Evolutionary conservation across 1,140 invertebrate species (phyloP).

Genomic region (Acyrthosiphon pisum): DNA sequence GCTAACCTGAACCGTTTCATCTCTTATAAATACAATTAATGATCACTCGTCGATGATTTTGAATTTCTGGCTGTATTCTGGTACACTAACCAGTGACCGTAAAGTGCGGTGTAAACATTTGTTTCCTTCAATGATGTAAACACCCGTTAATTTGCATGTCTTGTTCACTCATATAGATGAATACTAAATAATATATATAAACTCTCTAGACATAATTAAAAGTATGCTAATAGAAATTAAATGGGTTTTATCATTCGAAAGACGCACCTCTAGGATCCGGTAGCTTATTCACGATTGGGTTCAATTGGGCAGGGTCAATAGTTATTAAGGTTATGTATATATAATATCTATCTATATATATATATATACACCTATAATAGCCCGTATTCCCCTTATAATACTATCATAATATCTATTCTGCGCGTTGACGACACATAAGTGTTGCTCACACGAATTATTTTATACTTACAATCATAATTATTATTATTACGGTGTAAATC

Average conservation of each 20-base stretch:
- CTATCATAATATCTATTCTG: background rate
- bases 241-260: constrained; percentile 29
- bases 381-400: constrained; percentile 29
- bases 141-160: background rate
- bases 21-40: background rate
- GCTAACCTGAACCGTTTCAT: background rate
- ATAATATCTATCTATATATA: background rate
- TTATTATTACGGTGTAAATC: background rate
- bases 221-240: constrained; percentile 37
- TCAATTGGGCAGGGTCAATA: constrained; percentile 51
- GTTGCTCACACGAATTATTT: background rate
- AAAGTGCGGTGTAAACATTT: background rate
- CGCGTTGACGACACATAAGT: background rate
- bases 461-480: background rate
- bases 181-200: background rate
- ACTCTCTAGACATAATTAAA: constrained; percentile 5
- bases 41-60: background rate
- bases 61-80: background rate
- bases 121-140: constrained; percentile 6
- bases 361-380: background rate
- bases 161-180: background rate
- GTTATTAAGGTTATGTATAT: constrained; percentile 24
- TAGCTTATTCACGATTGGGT: constrained; percentile 48
- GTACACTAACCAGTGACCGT: background rate
- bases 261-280: constrained; percentile 43